Evolutionary conservation across 1,140 invertebrate species (phyloP), one percentile per base, ranked within the genome.

Genomic region (Drosophila sproati): DNA sequence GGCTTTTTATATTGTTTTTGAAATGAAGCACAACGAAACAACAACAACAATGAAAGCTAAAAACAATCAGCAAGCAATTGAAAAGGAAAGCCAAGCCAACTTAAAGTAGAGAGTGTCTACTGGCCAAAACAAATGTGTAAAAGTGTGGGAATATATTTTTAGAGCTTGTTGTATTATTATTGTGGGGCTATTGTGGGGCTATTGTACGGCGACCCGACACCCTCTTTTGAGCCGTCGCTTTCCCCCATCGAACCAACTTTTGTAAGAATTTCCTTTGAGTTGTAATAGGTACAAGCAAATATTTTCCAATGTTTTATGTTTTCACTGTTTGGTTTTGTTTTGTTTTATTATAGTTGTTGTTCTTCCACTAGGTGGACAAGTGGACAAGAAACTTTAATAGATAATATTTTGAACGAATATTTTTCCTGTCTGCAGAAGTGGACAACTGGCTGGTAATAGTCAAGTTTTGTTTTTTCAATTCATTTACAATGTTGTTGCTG

Each of bases 141-240:
- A 83, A 85, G 73, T 73, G 81, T 66, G 73, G 61, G 73, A 85
- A 85, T 85, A 85, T 83, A 20, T 20, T 85, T 83, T 71, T 64
- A 77, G 63, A 83, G 80, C 77, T 80, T 85, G 81, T 83, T 83
- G 20, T 20, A 20, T 20, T 20, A 20, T 20, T 20, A 20, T 20
- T 20, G 20, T 20, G 20, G 20, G 20, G 20, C 20, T 20, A 20
- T 20, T 20, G 20, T 20, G 20, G 20, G 20, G 20, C 20, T 20
- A 20, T 20, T 20, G 20, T 20, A 20, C 20, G 20, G 20, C 20
- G 20, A 20, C 20, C 20, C 20, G 20, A 20, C 20, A 20, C 20
- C 20, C 20, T 20, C 20, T 20, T 20, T 20, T 1, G 20, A 20
- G 20, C 20, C 20, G 20, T 20, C 20, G 20, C 20, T 20, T 20